These are phyloP conservation scores for Datnioides undecimradiatus DNA, from an alignment of 2,113 vertebrate species.

Conservation along the genomic window DNA sequence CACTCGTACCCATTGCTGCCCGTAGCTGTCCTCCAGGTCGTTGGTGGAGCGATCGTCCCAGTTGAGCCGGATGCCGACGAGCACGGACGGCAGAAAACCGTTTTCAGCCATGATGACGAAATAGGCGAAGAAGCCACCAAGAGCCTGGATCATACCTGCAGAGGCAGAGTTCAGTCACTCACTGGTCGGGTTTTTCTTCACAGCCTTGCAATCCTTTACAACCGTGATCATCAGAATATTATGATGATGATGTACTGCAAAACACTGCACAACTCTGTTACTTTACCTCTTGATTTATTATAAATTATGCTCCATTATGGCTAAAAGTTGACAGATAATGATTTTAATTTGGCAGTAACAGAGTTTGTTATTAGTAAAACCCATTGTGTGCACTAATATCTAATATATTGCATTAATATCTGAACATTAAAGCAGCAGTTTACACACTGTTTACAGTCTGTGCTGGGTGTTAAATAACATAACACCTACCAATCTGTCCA, in stretches of 20 bases:
- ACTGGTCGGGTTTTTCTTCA: background rate
- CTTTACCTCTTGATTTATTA: too few relatives aligned
- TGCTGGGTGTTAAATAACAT: background rate
- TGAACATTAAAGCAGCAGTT: background rate
- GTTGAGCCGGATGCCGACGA: slow-evolving; percentile 86
- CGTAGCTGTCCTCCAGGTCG: slow-evolving; percentile 91
- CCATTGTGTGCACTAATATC: background rate
- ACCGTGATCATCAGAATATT: too few relatives aligned
- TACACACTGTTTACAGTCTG: background rate
- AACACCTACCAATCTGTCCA: slow-evolving; percentile 85
- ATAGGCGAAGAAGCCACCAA: slow-evolving; percentile 90
- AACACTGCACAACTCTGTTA: too few relatives aligned
- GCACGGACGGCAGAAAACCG: slow-evolving; percentile 84
- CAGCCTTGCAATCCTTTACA: background rate
- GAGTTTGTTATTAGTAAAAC: background rate
- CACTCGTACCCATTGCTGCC: slow-evolving; percentile 90
- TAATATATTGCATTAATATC: background rate
- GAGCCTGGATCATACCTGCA: slow-evolving; percentile 93
- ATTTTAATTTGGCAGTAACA: too few relatives aligned
- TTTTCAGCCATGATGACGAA: slow-evolving; percentile 92
- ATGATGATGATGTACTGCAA: background rate
- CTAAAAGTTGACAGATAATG: too few relatives aligned
- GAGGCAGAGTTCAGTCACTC: background rate
- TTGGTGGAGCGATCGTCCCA: slow-evolving; percentile 86
- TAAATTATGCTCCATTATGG: too few relatives aligned